Percentiles rank a stretch among this genome's conserved stretches.
These are phyloP conservation scores for Lepus europaeus DNA, from an alignment of 2,113 vertebrate genomes.

Conservation along the genomic window DNA sequence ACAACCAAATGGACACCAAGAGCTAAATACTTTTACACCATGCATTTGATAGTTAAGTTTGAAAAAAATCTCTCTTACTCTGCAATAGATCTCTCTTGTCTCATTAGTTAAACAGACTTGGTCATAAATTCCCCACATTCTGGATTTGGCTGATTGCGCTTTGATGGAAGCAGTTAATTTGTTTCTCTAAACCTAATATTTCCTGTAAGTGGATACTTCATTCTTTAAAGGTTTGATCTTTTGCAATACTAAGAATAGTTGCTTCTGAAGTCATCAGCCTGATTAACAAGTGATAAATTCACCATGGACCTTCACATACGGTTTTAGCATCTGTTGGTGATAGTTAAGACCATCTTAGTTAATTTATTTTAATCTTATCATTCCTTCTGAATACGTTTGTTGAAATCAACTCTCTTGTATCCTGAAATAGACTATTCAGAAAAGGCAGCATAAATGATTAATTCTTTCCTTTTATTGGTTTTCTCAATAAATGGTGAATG, in stretches of 20 bases:
- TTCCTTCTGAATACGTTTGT: not conserved
- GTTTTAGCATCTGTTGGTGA: conserved; percentile 19
- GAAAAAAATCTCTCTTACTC: not conserved
- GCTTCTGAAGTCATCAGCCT: not conserved
- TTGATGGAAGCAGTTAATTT: not conserved
- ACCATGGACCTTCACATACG: not conserved
- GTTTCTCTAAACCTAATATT: not conserved
- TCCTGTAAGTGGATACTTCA: not conserved
- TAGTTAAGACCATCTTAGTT: not conserved
- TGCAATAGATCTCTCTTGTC: not conserved
- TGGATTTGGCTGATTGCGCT: not conserved
- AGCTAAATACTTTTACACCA: not conserved
- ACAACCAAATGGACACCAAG: not conserved
- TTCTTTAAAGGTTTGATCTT: not conserved
- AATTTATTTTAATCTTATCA: conserved; percentile 20
- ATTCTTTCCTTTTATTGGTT: conserved; percentile 36
- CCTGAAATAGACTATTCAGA: conserved; percentile 4
- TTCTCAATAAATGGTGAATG: not conserved
- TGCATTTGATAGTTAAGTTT: not conserved
- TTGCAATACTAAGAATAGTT: not conserved
- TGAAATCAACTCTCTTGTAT: conserved; percentile 21
- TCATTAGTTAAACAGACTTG: not conserved
- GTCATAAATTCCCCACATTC: not conserved
- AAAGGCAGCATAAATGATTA: not conserved
- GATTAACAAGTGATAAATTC: not conserved